These are phyloP conservation scores for Euura lappo DNA, from an alignment of 1,140 invertebrate species.

Conservation along the genomic window DNA sequence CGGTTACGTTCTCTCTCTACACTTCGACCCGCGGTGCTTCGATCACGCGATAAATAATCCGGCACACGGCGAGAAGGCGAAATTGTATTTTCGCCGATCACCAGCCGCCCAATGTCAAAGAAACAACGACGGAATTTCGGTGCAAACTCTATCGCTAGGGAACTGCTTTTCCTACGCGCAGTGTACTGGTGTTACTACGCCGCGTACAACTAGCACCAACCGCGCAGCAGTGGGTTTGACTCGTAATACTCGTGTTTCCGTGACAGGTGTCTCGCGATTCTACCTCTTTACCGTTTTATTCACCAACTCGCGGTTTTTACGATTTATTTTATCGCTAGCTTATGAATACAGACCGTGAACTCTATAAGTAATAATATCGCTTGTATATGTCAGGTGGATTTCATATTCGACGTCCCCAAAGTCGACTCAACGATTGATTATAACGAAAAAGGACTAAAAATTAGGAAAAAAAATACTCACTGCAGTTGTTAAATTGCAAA, in stretches of 20 bases:
- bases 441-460: no score
- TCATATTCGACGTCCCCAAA: no score
- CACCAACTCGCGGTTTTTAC: no score
- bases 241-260: not conserved
- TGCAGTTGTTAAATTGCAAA: not conserved
- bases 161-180: not conserved
- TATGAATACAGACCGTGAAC: no score
- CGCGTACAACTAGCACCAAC: not conserved
- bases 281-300: no score
- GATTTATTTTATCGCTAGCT: no score
- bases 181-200: not conserved
- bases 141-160: not conserved
- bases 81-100: not conserved
- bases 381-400: no score
- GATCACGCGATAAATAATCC: not conserved
- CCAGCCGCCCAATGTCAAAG: not conserved
- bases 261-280: not conserved
- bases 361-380: no score
- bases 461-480: not conserved
- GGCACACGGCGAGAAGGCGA: not conserved
- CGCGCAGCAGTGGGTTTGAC: not conserved
- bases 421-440: no score
- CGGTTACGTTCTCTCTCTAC: no score
- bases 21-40: not conserved
- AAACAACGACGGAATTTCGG: not conserved